Conservation (phyloP, 35 echinoderm and acorn worm species). For the Stichopus chloronotus region DNA sequence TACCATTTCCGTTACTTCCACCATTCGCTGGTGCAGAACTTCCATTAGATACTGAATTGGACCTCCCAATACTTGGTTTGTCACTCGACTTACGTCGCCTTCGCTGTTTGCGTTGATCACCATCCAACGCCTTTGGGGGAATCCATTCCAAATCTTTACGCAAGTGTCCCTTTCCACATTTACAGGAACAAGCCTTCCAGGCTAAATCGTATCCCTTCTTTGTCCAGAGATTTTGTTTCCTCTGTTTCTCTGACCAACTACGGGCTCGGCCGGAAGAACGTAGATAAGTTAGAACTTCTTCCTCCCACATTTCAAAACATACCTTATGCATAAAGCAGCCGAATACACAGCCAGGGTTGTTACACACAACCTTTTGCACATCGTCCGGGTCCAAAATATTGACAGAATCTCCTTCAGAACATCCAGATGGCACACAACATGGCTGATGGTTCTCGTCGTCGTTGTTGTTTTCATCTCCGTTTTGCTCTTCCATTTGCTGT, state of each 20-base stretch:
- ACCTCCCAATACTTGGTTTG: constrained; percentile 94
- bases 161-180: constrained; percentile 92
- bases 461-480: constrained; percentile 77
- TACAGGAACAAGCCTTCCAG: constrained; percentile 99
- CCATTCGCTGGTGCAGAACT: constrained; percentile 26
- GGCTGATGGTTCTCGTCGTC: constrained; percentile 57
- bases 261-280: constrained; percentile 88
- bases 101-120: constrained; percentile 69
- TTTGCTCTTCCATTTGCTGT: constrained; percentile 70
- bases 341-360: constrained; percentile 87
- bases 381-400: constrained; percentile 90
- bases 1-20: constrained; percentile 62
- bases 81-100: constrained; percentile 93
- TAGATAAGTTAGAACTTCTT: constrained; percentile 91
- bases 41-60: constrained; percentile 67
- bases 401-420: constrained; percentile 70
- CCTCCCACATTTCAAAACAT: constrained; percentile 93
- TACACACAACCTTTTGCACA: constrained; percentile 96
- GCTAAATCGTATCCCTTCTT: constrained; percentile 99
- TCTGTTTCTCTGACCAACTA: constrained; percentile 99
- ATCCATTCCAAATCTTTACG: constrained; percentile 99
- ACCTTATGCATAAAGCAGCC: constrained; percentile 91
- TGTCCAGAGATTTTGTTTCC: constrained; percentile 97
- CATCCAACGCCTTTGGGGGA: constrained; percentile 71
- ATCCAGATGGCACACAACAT: constrained; percentile 94